Evolutionary conservation across 2,797 vertebrate species (phyloP).

Genomic region (Otus scops): DNA sequence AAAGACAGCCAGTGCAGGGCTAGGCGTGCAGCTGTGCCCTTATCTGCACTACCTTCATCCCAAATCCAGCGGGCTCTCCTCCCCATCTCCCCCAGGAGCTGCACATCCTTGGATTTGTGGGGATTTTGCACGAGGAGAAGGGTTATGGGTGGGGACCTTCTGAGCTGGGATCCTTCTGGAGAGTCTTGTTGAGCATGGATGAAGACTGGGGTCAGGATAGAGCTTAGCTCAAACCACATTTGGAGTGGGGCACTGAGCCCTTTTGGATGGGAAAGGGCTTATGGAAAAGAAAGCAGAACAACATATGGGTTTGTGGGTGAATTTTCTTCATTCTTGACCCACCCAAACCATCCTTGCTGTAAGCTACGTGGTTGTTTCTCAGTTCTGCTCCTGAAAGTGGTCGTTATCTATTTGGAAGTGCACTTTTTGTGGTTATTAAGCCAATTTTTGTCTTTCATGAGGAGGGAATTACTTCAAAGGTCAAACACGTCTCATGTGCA

Average conservation of each 20-base stretch:
- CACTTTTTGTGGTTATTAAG: background rate
- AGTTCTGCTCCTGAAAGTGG: background rate
- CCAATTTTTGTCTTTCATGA: background rate
- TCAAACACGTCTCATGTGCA: fast-evolving
- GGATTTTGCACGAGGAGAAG: background rate
- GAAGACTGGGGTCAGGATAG: background rate
- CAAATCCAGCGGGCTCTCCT: fast-evolving
- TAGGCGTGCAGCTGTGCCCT: fast-evolving
- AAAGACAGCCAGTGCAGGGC: too few species aligned
- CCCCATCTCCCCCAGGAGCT: fast-evolving
- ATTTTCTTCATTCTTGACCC: background rate
- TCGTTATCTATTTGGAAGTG: background rate
- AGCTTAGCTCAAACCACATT: background rate
- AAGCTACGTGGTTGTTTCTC: background rate
- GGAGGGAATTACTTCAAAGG: background rate
- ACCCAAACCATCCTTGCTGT: background rate
- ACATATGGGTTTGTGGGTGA: background rate
- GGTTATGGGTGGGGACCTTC: background rate
- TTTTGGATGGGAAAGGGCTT: background rate
- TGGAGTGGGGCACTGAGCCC: background rate
- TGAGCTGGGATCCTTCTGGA: background rate
- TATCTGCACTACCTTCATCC: background rate
- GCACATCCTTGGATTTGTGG: background rate
- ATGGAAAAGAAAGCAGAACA: background rate
- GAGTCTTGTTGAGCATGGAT: background rate